Evolutionary conservation across 2,113 vertebrate species (phyloP), one percentile per base, ranked within the genome.

Genomic region (Thomomys bottae): DNA sequence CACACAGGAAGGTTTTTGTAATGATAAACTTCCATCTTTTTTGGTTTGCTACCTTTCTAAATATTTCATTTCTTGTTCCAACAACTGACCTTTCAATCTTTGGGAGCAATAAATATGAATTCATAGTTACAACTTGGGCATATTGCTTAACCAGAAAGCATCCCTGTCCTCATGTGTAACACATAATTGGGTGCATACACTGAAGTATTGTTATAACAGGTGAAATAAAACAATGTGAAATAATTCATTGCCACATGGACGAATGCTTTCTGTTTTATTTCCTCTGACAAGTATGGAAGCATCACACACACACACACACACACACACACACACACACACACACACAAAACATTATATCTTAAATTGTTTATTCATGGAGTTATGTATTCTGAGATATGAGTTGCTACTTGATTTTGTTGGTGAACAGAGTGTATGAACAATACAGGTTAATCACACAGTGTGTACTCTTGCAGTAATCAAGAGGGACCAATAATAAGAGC

Each of bases 121-220:
- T 82, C 64, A 67, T 42, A 36, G 3, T 45, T 49, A 54, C 49
- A 54, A 54, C 49, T 54, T 8, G 49, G 49, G 49, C 15, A 54
- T 8, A 15, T 54, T 15, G 15, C 49, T 54, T 54, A 54, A 26
- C 2, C 36, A 64, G 68, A 32, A 40, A 26, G n/a, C 26, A 20
- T 8, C 36, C 8, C 26, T 12, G 12, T 32, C 18, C 18, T 54
- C 14, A 38, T 5, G 3, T 36, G 20, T 42, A 15, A 15, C 8
- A 20, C 5, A 12, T 14, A 20, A 8, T 38, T 10, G 1, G 8
- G 26, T 2, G 1, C 38, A 24, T 38, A 7, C 3, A 24, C 1
- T 11, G 8, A 6, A 28, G 12, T 8, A 40, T 30, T 24, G 57
- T 54, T 54, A 15, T 54, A 54, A 54, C 8, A 15, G 15, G 8